Base-by-base conservation (phyloP, 1,140 invertebrate genomes). In the Doryteuthis pealeii region DNA sequence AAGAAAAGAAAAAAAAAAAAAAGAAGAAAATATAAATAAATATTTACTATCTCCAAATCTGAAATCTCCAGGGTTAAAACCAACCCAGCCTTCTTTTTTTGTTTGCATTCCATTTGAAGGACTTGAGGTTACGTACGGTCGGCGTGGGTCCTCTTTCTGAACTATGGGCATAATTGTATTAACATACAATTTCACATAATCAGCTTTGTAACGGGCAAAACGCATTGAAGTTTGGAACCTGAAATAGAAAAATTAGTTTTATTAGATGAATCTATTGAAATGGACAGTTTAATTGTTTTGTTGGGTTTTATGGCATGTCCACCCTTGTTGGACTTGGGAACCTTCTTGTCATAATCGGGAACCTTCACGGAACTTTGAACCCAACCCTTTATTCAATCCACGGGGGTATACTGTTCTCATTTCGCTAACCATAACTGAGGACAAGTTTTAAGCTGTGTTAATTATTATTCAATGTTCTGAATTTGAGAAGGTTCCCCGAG, bases 111-210 rank as follows among this genome's bases (percentile, higher is more conserved):
- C 97, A 89, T 99, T 98, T 0, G 93, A 94, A 1, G 98, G 98
- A 89, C 96, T 98, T 0, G 97, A 99, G 0, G 92, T 89, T 0
- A 97, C 82, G 85, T 92, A 97, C 1, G 91, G 89, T 77, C 94
- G 88, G 0, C 87, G 88, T 0, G 87, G 83, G 88, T 96, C 92
- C 78, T 92, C 87, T 73, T 87, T 78, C 30, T 89, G 77, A 0
- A 95, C 91, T 54, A 93, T 90, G 22, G 79, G 89, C 79, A 91
- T 91, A 0, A 99, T 92, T 0, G 92, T 92, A 77, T 93, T 89
- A 0, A 94, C 92, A 81, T 99, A 99, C 0, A 99, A 89, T 80
- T 92, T 92, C 0, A 95, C 87, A 83, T 98, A 99, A 86, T 99
- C 96, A 0, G 87, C 78, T 28, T 62, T 62, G 54, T 15, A 4